Base-by-base conservation (phyloP, 2,797 vertebrate genomes). In the Myotis daubentonii region DNA sequence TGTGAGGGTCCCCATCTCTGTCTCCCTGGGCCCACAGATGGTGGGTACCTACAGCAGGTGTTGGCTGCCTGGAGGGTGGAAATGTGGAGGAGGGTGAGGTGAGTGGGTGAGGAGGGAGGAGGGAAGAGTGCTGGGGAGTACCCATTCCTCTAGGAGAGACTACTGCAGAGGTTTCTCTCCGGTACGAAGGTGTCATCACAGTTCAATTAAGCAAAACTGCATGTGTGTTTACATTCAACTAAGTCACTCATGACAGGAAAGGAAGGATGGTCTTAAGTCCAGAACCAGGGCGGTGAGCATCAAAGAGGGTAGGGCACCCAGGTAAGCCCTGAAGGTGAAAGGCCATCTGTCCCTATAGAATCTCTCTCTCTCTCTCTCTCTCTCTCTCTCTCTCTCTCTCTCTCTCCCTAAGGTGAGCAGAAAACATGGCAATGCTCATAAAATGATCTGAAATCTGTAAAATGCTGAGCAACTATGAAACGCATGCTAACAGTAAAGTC, bases 241-340 rank as follows among this genome's bases (percentile, higher is more conserved):
- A 12, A 13, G 19, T 20, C 38, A 28, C 36, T 66, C 72, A 75
- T 2, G 3, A 22, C 33, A 16, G 36, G 36, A 16, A n/a, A 87
- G 88, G 10, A 0, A 3, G 22, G 1, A 8, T 1, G 55, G 3
- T 36, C 68, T 51, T 6, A 0, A 22, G 13, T 2, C 9, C 28
- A 33, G 51, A 57, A 8, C 11, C 1, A 0, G 1, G 7, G 0
- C 2, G 20, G 13, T 4, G 25, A 30, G n/a, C 7, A 0, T 0
- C 57, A 2, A 6, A 49, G 84, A 88, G n/a, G 44, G 19, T 1
- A 36, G 68, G n/a, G 36, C 12, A 1, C 57, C 0, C 25, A 47
- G n/a, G 6, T 19, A 41, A 53, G 38, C 19, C 25, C 55, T 0
- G 0, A 65, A 8, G 11, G 25, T 11, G 5, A 33, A 79, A 74